Evolutionary conservation across 53 echinoderm and acorn worm species (phyloP), one percentile per base, ranked within the genome.

Genomic region (Paelopatides confundens): DNA sequence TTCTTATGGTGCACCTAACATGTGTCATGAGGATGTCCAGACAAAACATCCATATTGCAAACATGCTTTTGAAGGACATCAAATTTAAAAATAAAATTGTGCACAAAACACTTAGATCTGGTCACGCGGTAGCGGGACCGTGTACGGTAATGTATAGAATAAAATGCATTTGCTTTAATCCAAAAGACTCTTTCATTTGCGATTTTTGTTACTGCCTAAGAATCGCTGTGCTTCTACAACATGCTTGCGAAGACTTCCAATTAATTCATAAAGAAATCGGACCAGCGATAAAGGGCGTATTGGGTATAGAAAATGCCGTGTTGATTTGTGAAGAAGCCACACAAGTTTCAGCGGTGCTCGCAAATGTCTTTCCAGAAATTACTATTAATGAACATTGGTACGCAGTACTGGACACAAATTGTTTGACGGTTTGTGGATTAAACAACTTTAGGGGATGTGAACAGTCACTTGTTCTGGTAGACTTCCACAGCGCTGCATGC

Each of bases 81-180:
- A 70, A 39, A 35, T n/a, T 70, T 6, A 21, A 23, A 1, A 21
- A 58, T 23, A 58, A 58, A 58, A 18, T 58, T 21, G 6, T 58
- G 17, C 13, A 67, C 35, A 67, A 31, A 26, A n/a, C 35, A 6
- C 48, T 77, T 26, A 47, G 49, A 50, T 77, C 77, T 27, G 77
- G 77, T 18, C 77, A 77, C 50, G 77, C 77, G 4, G 77, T 77
- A 6, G 18, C 77, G 7, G 77, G 77, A 31, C 24, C 8, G n/a
- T n/a, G 51, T 48, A 49, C 77, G 21, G 77, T 77, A 28, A 50
- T 77, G 77, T 77, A 77, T 27, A 77, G 48, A 26, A 77, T 77
- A 43, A 50, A 50, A 47, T 77, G 77, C 31, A 30, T 77, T 28
- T 77, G 77, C 48, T 10, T 28, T 12, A 15, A 10, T 5, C 77